Evolutionary conservation across 2,113 vertebrate species (phyloP).

Genomic region (Vicugna pacos): DNA sequence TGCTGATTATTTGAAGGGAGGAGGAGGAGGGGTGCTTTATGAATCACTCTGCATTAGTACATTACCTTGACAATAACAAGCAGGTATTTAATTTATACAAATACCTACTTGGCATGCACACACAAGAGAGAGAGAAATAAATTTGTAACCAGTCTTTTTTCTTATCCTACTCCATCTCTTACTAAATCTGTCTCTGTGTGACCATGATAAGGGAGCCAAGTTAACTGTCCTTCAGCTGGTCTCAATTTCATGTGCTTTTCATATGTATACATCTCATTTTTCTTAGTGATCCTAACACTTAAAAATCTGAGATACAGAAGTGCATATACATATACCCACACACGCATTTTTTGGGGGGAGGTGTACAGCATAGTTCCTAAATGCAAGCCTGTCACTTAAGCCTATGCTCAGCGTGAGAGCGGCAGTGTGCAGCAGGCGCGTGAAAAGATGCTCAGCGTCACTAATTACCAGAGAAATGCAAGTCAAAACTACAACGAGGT

Average conservation of each 20-base stretch:
- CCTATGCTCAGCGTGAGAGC: neutral
- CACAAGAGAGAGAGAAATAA: neutral
- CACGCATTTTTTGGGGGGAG: accelerated
- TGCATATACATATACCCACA: neutral
- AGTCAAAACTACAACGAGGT: no score
- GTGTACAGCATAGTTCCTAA: neutral
- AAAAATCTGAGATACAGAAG: neutral
- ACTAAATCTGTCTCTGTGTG: neutral
- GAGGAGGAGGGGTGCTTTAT: neutral
- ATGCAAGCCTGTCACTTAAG: neutral
- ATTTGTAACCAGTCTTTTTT: neutral
- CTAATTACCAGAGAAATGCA: no score
- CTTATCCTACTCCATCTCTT: neutral
- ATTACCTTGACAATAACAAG: neutral
- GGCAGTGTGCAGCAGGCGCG: neutral
- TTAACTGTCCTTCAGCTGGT: neutral
- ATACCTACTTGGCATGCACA: neutral
- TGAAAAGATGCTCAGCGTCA: no score
- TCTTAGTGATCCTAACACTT: neutral
- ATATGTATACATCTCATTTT: neutral
- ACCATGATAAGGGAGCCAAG: neutral
- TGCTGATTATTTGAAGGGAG: neutral
- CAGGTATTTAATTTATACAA: neutral
- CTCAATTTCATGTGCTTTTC: neutral
- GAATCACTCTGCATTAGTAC: neutral